Conservation (phyloP, 2,888 invertebrate genomes). For the Drosophila neutralis region DNA sequence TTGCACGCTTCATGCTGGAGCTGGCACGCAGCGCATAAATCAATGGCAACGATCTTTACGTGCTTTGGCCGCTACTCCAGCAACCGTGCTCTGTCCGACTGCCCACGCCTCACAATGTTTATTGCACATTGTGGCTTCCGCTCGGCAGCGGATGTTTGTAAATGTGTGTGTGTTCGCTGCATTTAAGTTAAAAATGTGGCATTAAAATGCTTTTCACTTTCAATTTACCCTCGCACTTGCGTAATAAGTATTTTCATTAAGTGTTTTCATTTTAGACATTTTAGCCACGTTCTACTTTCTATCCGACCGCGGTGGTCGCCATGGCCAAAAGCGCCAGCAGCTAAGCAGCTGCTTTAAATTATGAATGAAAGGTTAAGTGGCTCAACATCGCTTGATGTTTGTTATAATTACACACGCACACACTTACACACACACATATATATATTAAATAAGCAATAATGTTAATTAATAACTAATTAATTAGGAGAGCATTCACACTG, state of each 20-base stretch:
- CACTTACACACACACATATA: slow-evolving; percentile 11
- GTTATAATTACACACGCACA: slow-evolving; percentile 37
- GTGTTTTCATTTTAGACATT: slow-evolving; percentile 60
- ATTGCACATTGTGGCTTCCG: slow-evolving; percentile 77
- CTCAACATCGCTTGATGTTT: slow-evolving; percentile 37
- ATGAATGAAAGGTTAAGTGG: slow-evolving; percentile 58
- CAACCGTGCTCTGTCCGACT: slow-evolving; percentile 31
- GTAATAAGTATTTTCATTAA: slow-evolving; percentile 76
- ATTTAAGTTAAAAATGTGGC: slow-evolving; percentile 70
- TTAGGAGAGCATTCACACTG: slow-evolving; percentile 34
- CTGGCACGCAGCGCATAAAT: slow-evolving; percentile 76
- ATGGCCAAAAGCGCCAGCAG: slow-evolving; percentile 2
- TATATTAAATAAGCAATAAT: slow-evolving; percentile 43
- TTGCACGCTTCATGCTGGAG: slow-evolving; percentile 75
- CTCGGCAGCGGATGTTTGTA: slow-evolving; percentile 41
- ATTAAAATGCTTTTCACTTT: slow-evolving; percentile 81
- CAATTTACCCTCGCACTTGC: slow-evolving; percentile 65
- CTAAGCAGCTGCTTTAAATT: slow-evolving; percentile 41
- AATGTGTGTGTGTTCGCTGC: slow-evolving; percentile 37
- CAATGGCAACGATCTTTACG: slow-evolving; percentile 81
- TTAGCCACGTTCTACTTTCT: slow-evolving; percentile 48
- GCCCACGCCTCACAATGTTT: slow-evolving; percentile 66
- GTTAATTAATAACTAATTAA: slow-evolving; percentile 75
- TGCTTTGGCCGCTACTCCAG: slow-evolving; percentile 57
- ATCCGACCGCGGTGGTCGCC: neutral